Conservation (phyloP, 2,888 invertebrate species). For the Phanerotoma sp. region DNA sequence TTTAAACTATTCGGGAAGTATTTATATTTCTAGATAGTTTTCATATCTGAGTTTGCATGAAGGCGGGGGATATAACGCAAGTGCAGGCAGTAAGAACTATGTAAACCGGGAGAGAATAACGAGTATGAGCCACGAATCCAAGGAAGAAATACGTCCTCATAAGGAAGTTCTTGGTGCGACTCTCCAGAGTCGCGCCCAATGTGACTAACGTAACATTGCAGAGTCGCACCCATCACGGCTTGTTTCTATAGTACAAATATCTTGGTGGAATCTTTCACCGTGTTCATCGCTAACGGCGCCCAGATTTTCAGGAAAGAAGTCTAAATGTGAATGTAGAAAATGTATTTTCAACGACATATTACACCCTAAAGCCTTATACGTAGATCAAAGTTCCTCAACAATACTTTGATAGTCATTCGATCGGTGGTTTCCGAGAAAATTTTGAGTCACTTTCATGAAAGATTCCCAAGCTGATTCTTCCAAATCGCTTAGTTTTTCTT, state of each 20-base stretch:
- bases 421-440: conserved; percentile 23
- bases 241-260: conserved; percentile 37
- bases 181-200: too few relatives aligned
- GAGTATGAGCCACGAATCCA: too few relatives aligned
- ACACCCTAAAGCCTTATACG: conserved; percentile 35
- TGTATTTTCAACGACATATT: conserved; percentile 37
- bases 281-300: conserved; percentile 39
- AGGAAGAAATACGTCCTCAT: too few relatives aligned
- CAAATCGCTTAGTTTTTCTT: not conserved
- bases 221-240: too few relatives aligned
- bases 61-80: too few relatives aligned
- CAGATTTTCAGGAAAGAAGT: conserved; percentile 36
- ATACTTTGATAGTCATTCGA: conserved; percentile 15
- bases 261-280: conserved; percentile 42
- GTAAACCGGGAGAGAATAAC: too few relatives aligned
- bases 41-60: too few relatives aligned
- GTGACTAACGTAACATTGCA: too few relatives aligned
- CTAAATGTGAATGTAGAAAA: conserved; percentile 40
- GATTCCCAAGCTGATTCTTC: conserved; percentile 20
- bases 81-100: too few relatives aligned
- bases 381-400: conserved; percentile 15
- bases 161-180: too few relatives aligned
- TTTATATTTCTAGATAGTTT: too few relatives aligned
- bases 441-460: conserved; percentile 8
- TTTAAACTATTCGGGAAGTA: too few relatives aligned